A percentile compares a stretch with the other conserved stretches of the same genome.
Evolutionary conservation across 2,113 vertebrate species (phyloP).

Genomic region (Felis catus): DNA sequence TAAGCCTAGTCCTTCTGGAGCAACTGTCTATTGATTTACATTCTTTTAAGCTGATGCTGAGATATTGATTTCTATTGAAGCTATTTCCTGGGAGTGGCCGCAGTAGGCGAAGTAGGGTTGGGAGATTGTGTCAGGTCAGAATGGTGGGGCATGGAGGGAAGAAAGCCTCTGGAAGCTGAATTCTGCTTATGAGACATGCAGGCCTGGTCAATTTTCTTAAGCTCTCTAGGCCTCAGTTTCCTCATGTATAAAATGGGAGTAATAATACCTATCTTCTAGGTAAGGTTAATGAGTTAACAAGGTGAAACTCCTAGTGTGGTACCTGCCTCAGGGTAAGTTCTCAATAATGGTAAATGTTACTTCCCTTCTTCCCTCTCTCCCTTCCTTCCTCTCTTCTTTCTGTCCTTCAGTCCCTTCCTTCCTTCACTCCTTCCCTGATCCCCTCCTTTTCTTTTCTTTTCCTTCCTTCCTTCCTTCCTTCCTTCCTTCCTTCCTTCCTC

Average conservation of each 20-base stretch:
- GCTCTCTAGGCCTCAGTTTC: constrained; percentile 8
- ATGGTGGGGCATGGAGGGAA: background rate
- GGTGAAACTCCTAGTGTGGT: background rate
- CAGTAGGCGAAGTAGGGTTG: background rate
- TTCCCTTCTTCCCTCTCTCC: background rate
- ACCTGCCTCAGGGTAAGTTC: background rate
- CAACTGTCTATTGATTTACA: background rate
- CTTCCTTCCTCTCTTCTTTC: background rate
- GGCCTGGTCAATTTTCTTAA: background rate
- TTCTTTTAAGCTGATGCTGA: constrained; percentile 3
- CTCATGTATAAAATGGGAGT: background rate
- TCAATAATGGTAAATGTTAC: background rate
- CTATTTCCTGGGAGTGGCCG: background rate
- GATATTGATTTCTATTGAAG: background rate
- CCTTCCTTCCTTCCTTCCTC: too few species aligned
- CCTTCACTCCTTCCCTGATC: too few species aligned
- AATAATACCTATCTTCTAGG: background rate
- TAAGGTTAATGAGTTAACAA: background rate
- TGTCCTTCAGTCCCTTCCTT: background rate
- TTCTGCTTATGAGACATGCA: background rate
- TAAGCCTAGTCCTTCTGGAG: background rate
- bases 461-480: background rate
- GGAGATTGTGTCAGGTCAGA: background rate
- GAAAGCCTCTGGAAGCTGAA: background rate
- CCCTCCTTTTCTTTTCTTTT: too few species aligned